phyloP scores from a whole-genome alignment of 2,888 invertebrate genomes.

The Ennomos quercinarius region DNA sequence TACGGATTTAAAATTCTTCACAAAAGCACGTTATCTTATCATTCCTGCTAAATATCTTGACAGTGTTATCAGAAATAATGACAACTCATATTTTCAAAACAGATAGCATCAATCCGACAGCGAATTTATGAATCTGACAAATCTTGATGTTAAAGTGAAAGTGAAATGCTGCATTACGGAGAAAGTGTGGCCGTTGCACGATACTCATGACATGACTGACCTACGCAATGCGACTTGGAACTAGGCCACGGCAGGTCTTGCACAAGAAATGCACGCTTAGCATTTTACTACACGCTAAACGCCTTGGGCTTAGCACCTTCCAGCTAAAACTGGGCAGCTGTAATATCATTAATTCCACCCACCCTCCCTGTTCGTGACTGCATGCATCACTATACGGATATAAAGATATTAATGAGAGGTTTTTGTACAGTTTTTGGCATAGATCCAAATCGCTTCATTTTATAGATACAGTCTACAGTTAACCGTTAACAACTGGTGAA shows the following conservation, averaged over 20 bases:
- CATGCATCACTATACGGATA: conserved; percentile 44
- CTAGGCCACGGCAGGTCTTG: conserved; percentile 67
- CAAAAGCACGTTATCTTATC: neutral
- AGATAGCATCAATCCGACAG: conserved; percentile 35
- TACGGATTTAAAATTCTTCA: neutral
- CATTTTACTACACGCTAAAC: conserved; percentile 49
- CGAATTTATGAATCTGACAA: conserved; percentile 45
- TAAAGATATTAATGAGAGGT: conserved; percentile 48
- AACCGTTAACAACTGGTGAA: conserved; percentile 40
- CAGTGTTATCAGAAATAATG: conserved; percentile 6
- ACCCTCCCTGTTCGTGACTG: conserved; percentile 45
- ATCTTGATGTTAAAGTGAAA: conserved; percentile 62
- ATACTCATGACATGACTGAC: conserved; percentile 65
- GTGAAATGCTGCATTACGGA: conserved; percentile 65
- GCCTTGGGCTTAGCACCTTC: conserved; percentile 40
- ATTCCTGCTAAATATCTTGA: conserved; percentile 5
- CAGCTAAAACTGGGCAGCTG: conserved; percentile 43
- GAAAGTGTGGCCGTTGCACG: conserved; percentile 67
- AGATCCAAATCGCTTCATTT: conserved; percentile 45
- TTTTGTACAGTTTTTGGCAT: conserved; percentile 51
- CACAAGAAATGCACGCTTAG: conserved; percentile 60
- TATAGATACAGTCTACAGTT: conserved; percentile 42
- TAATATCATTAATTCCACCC: conserved; percentile 49
- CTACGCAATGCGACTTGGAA: conserved; percentile 73
- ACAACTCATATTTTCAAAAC: conserved; percentile 10